Conservation (phyloP, 2,113 vertebrate species). For the Chlorodrepanis virens region DNA sequence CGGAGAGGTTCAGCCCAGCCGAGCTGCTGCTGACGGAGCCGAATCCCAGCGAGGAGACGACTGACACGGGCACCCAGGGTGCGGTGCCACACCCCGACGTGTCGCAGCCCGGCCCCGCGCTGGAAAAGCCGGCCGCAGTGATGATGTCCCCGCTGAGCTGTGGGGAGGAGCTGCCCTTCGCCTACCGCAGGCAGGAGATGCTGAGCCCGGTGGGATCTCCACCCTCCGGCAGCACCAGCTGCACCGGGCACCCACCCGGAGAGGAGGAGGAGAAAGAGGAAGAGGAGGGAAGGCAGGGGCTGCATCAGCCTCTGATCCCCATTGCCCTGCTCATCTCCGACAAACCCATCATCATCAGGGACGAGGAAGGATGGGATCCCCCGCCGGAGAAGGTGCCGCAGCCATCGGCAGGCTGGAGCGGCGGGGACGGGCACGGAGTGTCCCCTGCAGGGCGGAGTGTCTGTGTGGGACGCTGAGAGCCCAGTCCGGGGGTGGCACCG, state of each 20-base stretch:
- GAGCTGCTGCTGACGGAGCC: not conserved
- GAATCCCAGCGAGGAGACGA: not conserved
- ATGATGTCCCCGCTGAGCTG: accelerated
- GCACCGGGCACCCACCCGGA: accelerated
- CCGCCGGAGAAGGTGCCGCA: accelerated
- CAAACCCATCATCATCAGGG: slow-evolving; percentile 33
- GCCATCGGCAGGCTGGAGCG: not conserved
- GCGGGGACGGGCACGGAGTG: accelerated
- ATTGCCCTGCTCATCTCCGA: slow-evolving; percentile 31
- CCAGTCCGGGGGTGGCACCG: accelerated
- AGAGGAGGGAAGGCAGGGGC: not conserved
- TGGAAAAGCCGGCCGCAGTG: accelerated
- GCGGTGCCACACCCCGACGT: accelerated
- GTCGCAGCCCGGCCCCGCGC: accelerated
- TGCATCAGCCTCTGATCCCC: not conserved
- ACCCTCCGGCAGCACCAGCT: accelerated
- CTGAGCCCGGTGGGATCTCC: not conserved
- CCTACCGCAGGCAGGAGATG: slow-evolving; percentile 38
- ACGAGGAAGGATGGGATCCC: not conserved
- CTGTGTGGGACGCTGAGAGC: not conserved
- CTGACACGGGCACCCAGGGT: accelerated
- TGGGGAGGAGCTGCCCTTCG: not conserved
- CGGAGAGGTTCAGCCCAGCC: not conserved
- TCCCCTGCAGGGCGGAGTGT: not conserved
- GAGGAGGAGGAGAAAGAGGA: not conserved